Percentiles rank a stretch among this genome's conserved stretches.
phyloP scores from a whole-genome alignment of 2,113 vertebrate genomes.

The Tyrannus savana region DNA sequence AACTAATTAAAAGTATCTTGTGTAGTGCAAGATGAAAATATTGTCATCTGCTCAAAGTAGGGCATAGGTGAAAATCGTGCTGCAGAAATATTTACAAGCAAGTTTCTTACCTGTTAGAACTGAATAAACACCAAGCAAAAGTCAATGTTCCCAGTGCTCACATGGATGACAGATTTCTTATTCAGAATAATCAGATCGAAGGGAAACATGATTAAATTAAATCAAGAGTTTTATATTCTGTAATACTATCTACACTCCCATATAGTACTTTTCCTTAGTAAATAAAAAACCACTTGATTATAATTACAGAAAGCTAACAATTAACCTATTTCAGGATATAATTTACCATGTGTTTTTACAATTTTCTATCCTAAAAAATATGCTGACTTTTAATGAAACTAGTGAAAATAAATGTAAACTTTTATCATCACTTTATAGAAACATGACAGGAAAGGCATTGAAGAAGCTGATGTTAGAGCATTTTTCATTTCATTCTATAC shows the following conservation, averaged over 20 bases:
- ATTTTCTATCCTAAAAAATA: background rate
- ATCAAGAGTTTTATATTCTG: conserved; percentile 26
- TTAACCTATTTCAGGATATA: background rate
- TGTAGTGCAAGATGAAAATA: conserved; percentile 13
- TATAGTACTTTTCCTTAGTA: background rate
- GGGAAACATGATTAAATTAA: conserved; percentile 18
- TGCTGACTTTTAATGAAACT: background rate
- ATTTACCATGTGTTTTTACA: background rate
- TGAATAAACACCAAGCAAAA: background rate
- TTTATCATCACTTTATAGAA: background rate
- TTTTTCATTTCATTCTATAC: background rate
- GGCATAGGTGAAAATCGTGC: conserved; percentile 23
- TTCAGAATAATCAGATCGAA: conserved; percentile 31
- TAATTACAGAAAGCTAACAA: conserved; percentile 39
- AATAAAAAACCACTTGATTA: background rate
- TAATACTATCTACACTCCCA: background rate
- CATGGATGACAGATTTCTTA: background rate
- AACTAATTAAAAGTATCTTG: conserved; percentile 43
- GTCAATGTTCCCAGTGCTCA: background rate
- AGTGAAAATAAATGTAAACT: background rate
- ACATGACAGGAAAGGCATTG: background rate
- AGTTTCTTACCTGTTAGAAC: conserved; percentile 36
- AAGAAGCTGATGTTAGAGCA: background rate
- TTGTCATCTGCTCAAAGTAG: background rate
- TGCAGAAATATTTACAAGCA: background rate